Base-by-base conservation (phyloP, 2,888 invertebrate genomes). In the Mylabris sibirica region DNA sequence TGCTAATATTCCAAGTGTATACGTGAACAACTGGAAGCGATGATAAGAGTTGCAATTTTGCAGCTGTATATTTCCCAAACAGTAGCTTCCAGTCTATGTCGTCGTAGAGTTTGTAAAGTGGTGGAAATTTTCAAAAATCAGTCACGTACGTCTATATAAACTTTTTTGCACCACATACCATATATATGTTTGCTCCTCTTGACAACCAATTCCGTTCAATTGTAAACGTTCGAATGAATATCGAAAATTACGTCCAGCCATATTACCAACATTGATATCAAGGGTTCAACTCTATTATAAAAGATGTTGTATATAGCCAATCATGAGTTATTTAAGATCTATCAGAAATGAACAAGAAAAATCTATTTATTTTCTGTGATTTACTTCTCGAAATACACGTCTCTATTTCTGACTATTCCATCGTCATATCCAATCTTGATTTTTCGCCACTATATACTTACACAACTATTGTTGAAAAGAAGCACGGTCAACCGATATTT, bases 351-450 rank as follows among this genome's bases (percentile, higher is more conserved):
- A 30, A 30, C n/a, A n/a, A n/a, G 8, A 30, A 30, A 6, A 30
- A 30, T 30, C 76, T 76, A 77, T 76, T 78, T 77, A 76, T 77
- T 75, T 74, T 76, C 74, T 74, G n/a, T 75, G 76, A 80, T 79
- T 80, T 78, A 76, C 77, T 77, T 79, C 79, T 76, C 73, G 1
- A 74, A 70, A 75, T 75, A 80, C 79, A 78, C 78, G 79, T 78
- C 78, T 78, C 77, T 77, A 80, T 79, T 78, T 79, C 76, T 71
- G 73, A 70, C 73, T 70, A 74, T 74, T 75, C 75, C 75, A 78
- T 78, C 73, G 76, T 20, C 9, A 5, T 17, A 49, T 20, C 49
- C 17, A 49, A 49, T 17, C 6, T 17, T 6, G 20, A 49, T 49
- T 49, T 20, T 49, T 11, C 20, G 0, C 9, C 17, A 6, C 49